Evolutionary conservation across 2,113 vertebrate species (phyloP).

Genomic region (Myrmecobius fasciatus): DNA sequence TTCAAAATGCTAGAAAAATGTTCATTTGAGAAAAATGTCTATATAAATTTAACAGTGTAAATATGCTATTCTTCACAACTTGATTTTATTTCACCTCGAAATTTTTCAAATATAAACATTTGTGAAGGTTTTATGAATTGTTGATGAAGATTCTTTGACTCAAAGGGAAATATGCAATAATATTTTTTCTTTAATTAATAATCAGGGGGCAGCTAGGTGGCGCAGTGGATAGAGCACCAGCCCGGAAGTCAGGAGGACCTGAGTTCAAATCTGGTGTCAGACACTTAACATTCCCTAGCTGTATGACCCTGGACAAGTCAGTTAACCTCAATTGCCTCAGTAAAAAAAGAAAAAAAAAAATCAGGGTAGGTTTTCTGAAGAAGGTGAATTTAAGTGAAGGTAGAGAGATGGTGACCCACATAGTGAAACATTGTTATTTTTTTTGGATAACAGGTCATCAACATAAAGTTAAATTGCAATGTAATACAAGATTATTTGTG

Average conservation of each 20-base stretch:
- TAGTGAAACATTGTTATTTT: constrained; percentile 22
- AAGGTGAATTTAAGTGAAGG: neutral
- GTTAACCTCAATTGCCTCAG: too few relatives aligned
- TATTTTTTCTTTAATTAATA: constrained; percentile 16
- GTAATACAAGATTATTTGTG: constrained; percentile 49
- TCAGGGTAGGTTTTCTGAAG: constrained; percentile 39
- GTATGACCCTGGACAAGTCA: too few relatives aligned
- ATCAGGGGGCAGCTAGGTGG: too few relatives aligned
- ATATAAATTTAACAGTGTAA: neutral
- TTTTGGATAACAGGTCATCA: neutral
- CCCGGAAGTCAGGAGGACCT: too few relatives aligned
- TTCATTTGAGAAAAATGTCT: constrained; percentile 16
- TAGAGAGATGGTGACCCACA: neutral
- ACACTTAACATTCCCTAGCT: too few relatives aligned
- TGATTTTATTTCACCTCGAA: constrained; percentile 26
- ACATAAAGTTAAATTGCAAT: constrained; percentile 35
- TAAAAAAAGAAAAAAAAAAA: too few relatives aligned
- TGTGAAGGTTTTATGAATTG: constrained; percentile 36
- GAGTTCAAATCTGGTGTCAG: too few relatives aligned
- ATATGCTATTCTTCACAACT: neutral
- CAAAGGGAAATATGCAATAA: neutral
- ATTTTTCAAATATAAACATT: neutral
- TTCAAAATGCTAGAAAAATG: constrained; percentile 44
- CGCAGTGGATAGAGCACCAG: too few relatives aligned
- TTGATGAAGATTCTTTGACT: neutral